Percentiles rank a stretch among this genome's conserved stretches.
phyloP scores from a whole-genome alignment of 1,140 invertebrate genomes.

The Vollenhovia emeryi region DNA sequence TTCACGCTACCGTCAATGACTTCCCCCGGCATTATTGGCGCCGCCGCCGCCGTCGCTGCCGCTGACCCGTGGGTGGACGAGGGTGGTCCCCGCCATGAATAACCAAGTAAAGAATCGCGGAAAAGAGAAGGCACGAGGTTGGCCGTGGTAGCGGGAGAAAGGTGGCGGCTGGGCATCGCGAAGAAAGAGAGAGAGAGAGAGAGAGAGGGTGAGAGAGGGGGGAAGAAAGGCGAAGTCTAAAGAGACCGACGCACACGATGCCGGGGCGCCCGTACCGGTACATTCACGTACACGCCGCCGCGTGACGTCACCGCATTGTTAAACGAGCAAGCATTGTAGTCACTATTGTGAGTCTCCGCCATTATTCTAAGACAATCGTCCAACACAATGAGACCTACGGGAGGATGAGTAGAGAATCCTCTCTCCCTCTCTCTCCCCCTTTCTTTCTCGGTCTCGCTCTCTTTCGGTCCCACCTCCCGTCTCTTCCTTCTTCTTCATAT shows the following conservation, averaged over 20 bases:
- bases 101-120: conserved; percentile 79
- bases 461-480: conserved; percentile 44
- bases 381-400: conserved; percentile 85
- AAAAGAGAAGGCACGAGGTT: conserved; percentile 52
- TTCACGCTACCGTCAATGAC: conserved; percentile 52
- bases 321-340: conserved; percentile 86
- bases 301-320: conserved; percentile 86
- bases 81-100: conserved; percentile 68
- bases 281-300: conserved; percentile 82
- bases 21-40: conserved; percentile 38
- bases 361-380: conserved; percentile 87
- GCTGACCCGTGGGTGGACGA: conserved; percentile 62
- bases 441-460: conserved; percentile 37
- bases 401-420: conserved; percentile 83
- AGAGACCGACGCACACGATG: conserved; percentile 82
- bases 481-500: conserved; percentile 63
- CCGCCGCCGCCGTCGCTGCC: neutral
- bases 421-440: conserved; percentile 73
- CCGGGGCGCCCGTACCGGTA: conserved; percentile 78
- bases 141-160: conserved; percentile 17
- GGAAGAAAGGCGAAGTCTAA: conserved; percentile 74
- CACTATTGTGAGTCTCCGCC: conserved; percentile 86
- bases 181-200: conserved; percentile 62
- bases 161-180: conserved; percentile 5
- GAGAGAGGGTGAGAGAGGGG: conserved; percentile 49